Percentiles rank a stretch among this genome's conserved stretches.
These are phyloP conservation scores for Drosophila vallismaia DNA, from an alignment of 2,888 invertebrate species.

Conservation along the genomic window DNA sequence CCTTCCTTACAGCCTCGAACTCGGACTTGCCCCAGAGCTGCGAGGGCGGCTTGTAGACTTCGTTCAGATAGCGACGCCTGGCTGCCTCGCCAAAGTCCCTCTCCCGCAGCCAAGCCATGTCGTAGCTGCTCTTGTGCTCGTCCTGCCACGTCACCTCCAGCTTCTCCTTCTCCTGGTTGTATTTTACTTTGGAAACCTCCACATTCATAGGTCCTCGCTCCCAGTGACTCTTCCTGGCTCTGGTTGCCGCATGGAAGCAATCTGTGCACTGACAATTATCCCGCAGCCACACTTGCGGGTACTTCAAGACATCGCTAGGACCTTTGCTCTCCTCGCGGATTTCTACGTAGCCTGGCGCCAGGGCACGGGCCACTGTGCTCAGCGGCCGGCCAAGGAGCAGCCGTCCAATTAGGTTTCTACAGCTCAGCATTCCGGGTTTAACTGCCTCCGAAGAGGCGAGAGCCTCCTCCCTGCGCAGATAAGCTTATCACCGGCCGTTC, in stretches of 20 bases:
- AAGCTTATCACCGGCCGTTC: slow-evolving; percentile 16
- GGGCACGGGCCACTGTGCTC: slow-evolving; percentile 36
- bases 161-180: slow-evolving; percentile 49
- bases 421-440: slow-evolving; percentile 61
- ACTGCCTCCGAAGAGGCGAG: slow-evolving; percentile 34
- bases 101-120: slow-evolving; percentile 86
- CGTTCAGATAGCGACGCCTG: slow-evolving; percentile 84
- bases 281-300: slow-evolving; percentile 89
- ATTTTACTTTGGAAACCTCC: slow-evolving; percentile 35
- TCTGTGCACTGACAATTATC: slow-evolving; percentile 90
- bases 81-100: slow-evolving; percentile 85
- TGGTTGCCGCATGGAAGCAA: slow-evolving; percentile 87
- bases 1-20: slow-evolving; percentile 84
- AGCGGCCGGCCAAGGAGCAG: slow-evolving; percentile 27
- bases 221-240: slow-evolving; percentile 87
- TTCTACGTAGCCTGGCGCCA: slow-evolving; percentile 57
- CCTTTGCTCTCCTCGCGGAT: slow-evolving; percentile 34
- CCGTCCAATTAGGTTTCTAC: slow-evolving; percentile 59
- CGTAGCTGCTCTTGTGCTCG: slow-evolving; percentile 86
- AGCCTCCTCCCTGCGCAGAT: not conserved
- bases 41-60: slow-evolving; percentile 85
- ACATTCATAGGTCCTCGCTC: slow-evolving; percentile 84
- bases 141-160: slow-evolving; percentile 86
- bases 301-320: slow-evolving; percentile 81
- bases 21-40: slow-evolving; percentile 85